Evolutionary conservation across 2,113 vertebrate genomes (phyloP).

Genomic region (Vicugna pacos): DNA sequence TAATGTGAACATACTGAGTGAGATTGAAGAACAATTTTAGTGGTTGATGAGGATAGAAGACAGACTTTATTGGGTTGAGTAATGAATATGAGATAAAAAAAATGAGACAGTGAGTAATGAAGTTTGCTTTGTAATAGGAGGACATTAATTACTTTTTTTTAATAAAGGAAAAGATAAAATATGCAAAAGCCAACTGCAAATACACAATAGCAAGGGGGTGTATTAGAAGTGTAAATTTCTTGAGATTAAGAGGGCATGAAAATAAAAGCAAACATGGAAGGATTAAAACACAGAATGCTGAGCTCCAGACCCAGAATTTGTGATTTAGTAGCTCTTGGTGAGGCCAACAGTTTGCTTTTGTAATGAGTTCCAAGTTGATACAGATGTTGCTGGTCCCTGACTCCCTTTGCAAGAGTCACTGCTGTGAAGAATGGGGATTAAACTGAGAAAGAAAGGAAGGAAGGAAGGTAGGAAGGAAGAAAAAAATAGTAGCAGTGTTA

Average conservation of each 20-base stretch:
- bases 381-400: neutral
- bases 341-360: neutral
- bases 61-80: neutral
- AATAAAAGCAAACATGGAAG: neutral
- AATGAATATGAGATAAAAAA: neutral
- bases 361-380: neutral
- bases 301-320: neutral
- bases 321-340: neutral
- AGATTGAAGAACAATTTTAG: neutral
- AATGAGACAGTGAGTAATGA: neutral
- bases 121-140: neutral
- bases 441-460: neutral
- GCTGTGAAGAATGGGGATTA: neutral
- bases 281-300: neutral
- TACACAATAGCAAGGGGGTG: accelerated
- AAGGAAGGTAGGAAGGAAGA: too few relatives aligned
- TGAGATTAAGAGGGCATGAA: neutral
- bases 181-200: neutral
- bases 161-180: neutral
- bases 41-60: neutral
- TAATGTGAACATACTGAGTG: neutral
- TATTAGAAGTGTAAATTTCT: neutral
- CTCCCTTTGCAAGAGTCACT: neutral
- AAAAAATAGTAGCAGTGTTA: neutral
- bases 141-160: neutral